phyloP scores from a whole-genome alignment of 2,797 vertebrate genomes.

The Percopsis omiscomaycus region DNA sequence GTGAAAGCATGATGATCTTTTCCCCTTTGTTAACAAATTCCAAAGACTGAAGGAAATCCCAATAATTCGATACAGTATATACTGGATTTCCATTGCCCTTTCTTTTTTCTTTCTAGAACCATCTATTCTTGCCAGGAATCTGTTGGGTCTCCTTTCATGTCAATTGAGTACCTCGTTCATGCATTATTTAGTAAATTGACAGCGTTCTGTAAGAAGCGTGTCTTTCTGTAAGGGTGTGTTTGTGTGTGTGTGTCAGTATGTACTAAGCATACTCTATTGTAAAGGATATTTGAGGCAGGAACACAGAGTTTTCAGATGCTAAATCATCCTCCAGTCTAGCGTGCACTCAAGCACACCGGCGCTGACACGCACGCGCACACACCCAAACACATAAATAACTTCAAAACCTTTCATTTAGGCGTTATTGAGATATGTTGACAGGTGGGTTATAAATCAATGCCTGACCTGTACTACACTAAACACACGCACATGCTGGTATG shows the following conservation, averaged over 20 bases:
- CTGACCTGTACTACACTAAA: slow-evolving; percentile 21
- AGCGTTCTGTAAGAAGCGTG: slow-evolving; percentile 56
- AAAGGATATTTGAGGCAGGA: slow-evolving; percentile 41
- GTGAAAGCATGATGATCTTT: slow-evolving; percentile 40
- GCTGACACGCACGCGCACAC: slow-evolving; percentile 29
- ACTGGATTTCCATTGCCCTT: slow-evolving; percentile 38
- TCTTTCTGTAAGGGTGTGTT: slow-evolving; percentile 38
- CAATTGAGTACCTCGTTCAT: slow-evolving; percentile 70
- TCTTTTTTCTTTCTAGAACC: slow-evolving; percentile 44
- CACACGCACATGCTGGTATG: slow-evolving; percentile 30
- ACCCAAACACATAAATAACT: slow-evolving; percentile 34
- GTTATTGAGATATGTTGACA: not conserved
- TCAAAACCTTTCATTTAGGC: not conserved
- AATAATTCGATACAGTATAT: slow-evolving; percentile 56
- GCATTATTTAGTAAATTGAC: slow-evolving; percentile 76
- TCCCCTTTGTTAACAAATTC: slow-evolving; percentile 51
- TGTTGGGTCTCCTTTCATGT: slow-evolving; percentile 68
- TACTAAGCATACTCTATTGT: slow-evolving; percentile 16
- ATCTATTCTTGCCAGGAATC: slow-evolving; percentile 68
- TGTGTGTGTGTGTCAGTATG: slow-evolving; percentile 34
- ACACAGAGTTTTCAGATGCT: slow-evolving; percentile 41
- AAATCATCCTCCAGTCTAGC: slow-evolving; percentile 4
- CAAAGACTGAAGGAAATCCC: slow-evolving; percentile 37
- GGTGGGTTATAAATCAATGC: too few relatives aligned
- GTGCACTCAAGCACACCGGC: not conserved